A percentile compares a stretch with the other conserved stretches of the same genome.
Conservation (phyloP, 37 sponge, comb jelly and placozoan species). For the Beroe ovata region DNA sequence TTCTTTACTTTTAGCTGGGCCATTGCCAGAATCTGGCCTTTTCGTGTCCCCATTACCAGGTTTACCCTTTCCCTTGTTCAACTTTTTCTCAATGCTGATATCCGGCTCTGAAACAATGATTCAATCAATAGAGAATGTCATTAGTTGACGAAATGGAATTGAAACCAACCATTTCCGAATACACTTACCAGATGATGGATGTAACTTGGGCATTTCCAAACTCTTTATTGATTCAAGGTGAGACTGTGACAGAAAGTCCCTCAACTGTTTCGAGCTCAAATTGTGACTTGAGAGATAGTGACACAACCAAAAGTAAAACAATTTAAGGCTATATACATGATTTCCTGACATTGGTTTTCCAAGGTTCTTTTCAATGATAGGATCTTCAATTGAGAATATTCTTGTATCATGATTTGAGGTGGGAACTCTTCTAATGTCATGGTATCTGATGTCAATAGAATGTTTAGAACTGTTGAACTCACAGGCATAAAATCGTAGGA, state of each 20-base stretch:
- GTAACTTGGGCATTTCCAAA: not conserved
- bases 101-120: too few relatives aligned
- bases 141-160: too few relatives aligned
- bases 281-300: not conserved
- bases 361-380: slow-evolving; percentile 58
- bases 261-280: not conserved
- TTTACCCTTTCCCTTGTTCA: not conserved
- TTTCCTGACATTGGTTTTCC: slow-evolving; percentile 21
- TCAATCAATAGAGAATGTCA: too few relatives aligned
- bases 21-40: not conserved
- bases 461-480: slow-evolving; percentile 38
- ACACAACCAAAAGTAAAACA: slow-evolving; percentile 11
- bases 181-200: slow-evolving; percentile 32
- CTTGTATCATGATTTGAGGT: not conserved
- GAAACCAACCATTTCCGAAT: not conserved
- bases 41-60: not conserved
- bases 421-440: not conserved
- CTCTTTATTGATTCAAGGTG: not conserved
- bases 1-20: not conserved
- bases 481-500: slow-evolving; percentile 43
- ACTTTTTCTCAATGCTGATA: not conserved
- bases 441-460: slow-evolving; percentile 13
- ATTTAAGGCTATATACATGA: not conserved
- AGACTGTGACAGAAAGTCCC: not conserved
- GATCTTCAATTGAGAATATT: slow-evolving; percentile 25